Conservation (phyloP, 2,113 vertebrate genomes). For the Petromus typicus region DNA sequence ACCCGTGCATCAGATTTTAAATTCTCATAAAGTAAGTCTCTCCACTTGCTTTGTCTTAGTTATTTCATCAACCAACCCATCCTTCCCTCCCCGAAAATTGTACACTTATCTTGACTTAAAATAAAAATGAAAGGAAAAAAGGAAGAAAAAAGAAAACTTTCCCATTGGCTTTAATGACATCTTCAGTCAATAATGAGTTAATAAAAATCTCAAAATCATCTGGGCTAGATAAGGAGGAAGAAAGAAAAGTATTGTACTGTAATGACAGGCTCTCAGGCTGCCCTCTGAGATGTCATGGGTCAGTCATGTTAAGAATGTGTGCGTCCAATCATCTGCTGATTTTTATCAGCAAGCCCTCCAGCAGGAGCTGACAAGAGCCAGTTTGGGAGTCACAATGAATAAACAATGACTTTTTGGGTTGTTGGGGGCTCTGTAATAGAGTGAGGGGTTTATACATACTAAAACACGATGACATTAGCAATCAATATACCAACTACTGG, state of each 20-base stretch:
- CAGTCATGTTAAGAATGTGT: conserved; percentile 99
- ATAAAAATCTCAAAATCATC: conserved; percentile 99
- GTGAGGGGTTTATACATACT: conserved; percentile 90
- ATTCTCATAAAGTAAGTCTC: conserved; percentile 55
- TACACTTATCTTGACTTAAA: conserved; percentile 42
- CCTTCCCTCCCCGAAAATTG: background rate
- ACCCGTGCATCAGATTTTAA: conserved; percentile 36
- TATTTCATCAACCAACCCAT: background rate
- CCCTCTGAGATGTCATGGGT: conserved; percentile 97
- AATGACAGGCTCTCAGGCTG: conserved; percentile 94
- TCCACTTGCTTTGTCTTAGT: conserved; percentile 32
- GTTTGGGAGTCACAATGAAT: conserved; percentile 96
- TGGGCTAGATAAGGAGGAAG: conserved; percentile 96
- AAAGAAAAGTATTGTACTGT: conserved; percentile 96
- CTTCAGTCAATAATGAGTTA: conserved; percentile 98
- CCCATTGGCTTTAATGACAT: conserved; percentile 91
- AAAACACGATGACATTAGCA: conserved; percentile 97
- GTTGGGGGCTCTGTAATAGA: conserved; percentile 91
- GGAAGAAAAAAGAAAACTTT: background rate
- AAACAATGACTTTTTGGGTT: conserved; percentile 97
- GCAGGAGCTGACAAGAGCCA: conserved; percentile 95
- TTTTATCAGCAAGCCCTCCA: conserved; percentile 95
- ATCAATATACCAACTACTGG: conserved; percentile 96
- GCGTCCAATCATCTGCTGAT: conserved; percentile 98
- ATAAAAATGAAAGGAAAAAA: background rate